Base-by-base conservation (phyloP, 1,140 invertebrate genomes). In the Odontomachus brunneus region DNA sequence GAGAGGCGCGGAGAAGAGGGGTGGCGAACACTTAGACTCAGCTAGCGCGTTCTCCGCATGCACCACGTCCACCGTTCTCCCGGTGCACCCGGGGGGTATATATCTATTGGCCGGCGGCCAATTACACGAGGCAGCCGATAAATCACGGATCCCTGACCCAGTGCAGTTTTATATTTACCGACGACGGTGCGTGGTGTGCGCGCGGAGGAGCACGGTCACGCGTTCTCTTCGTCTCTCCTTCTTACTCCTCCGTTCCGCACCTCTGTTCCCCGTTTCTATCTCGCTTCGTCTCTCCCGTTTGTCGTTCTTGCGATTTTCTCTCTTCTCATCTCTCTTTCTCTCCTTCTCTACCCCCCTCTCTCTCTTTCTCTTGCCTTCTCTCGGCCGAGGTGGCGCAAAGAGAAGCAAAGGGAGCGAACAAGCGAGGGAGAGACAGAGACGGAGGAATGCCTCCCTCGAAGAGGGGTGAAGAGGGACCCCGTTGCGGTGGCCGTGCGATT, bases 101-200 rank as follows among this genome's bases (percentile, higher is more conserved):
- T 91, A 90, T 92, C 89, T 89, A 91, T 93, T 94, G 92, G 93
- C 91, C 73, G 75, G 33, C 86, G 88, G 91, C 92, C 92, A 93
- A 93, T 93, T 90, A 91, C 89, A 89, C 89, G 84, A 88, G 89
- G 88, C 89, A 91, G 83, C 88, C 92, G 90, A 94, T 93, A 93
- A 94, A 94, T 93, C 91, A 93, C 89, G 90, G 90, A 94, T 93
- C 93, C 91, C 93, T 94, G 93, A 94, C 93, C 93, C 93, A 94
- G 93, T 94, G 93, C 89, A 93, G 92, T 92, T 93, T 94, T 93
- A 93, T 93, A 93, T 92, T 93, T 93, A 92, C 89, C 83, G 78
- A 82, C 76, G 78, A 88, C 62, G 84, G 53, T 80, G 78, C 55
- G 53, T 53, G 59, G 62, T 62, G 60, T 57, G 73, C 66, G 69